These are phyloP conservation scores for Eupeodes luniger DNA, from an alignment of 2,888 invertebrate species.

Conservation along the genomic window DNA sequence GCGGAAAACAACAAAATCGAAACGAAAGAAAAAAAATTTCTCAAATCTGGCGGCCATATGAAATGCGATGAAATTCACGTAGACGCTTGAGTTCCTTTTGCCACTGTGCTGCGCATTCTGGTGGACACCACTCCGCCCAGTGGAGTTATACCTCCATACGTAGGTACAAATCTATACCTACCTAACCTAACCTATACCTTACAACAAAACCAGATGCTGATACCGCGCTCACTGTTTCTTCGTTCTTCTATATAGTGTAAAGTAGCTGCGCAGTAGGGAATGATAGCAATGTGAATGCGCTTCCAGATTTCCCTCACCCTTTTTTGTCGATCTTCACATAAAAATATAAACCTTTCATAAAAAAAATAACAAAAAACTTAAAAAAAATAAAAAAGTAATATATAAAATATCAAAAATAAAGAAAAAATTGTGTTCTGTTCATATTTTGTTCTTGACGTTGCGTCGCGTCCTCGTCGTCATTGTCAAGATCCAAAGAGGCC, in stretches of 20 bases:
- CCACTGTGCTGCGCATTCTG: slow-evolving; percentile 67
- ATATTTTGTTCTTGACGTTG: slow-evolving; percentile 68
- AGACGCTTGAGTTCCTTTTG: slow-evolving; percentile 54
- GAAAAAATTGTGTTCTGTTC: slow-evolving; percentile 58
- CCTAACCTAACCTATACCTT: background rate
- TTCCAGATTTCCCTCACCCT: slow-evolving; percentile 48
- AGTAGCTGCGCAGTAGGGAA: slow-evolving; percentile 37
- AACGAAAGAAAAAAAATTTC: background rate
- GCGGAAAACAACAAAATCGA: slow-evolving; percentile 53
- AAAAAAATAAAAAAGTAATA: slow-evolving; percentile 26
- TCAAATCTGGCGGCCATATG: slow-evolving; percentile 72
- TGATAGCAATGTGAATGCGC: slow-evolving; percentile 72
- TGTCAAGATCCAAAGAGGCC: slow-evolving; percentile 54
- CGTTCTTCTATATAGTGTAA: background rate
- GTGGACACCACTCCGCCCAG: slow-evolving; percentile 17
- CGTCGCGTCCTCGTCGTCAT: slow-evolving; percentile 59
- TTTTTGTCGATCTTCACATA: background rate
- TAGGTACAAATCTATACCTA: no score
- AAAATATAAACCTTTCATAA: slow-evolving; percentile 30
- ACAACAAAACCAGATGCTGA: slow-evolving; percentile 23
- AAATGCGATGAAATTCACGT: slow-evolving; percentile 74
- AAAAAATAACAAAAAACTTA: slow-evolving; percentile 14
- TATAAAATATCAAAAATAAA: slow-evolving; percentile 31
- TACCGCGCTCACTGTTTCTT: slow-evolving; percentile 12
- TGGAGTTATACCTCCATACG: background rate